A percentile compares a stretch with the other conserved stretches of the same genome.
Conservation (phyloP, 2,113 vertebrate species). For the Pimephales promelas region DNA sequence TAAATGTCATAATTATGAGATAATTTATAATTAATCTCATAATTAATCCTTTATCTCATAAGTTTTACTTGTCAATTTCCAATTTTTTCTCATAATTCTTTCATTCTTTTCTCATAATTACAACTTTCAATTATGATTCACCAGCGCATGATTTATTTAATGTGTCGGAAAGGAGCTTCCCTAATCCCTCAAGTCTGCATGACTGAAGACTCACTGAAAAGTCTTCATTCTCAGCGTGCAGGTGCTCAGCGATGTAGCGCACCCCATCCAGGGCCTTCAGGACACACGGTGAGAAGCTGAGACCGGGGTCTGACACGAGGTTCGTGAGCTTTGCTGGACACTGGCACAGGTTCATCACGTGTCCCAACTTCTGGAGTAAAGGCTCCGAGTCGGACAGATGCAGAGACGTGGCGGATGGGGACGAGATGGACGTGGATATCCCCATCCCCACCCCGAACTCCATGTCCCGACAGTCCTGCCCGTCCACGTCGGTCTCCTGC, state of each 20-base stretch:
- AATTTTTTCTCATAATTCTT: too few relatives aligned
- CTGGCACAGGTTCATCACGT: slow-evolving; percentile 29
- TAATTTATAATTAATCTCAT: too few relatives aligned
- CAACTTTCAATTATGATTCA: not conserved
- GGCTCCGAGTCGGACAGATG: slow-evolving; percentile 44
- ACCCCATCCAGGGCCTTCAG: slow-evolving; percentile 86
- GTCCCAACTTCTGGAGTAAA: slow-evolving; percentile 44
- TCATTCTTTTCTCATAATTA: too few relatives aligned
- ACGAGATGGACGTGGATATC: not conserved
- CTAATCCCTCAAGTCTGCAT: not conserved
- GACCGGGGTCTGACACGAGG: not conserved
- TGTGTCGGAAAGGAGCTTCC: not conserved
- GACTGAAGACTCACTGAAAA: slow-evolving; percentile 76
- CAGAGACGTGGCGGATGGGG: slow-evolving; percentile 30
- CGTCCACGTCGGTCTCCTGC: slow-evolving; percentile 50
- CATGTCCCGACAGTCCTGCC: slow-evolving; percentile 7
- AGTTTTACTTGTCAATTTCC: too few relatives aligned
- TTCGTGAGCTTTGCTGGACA: not conserved
- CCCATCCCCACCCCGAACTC: slow-evolving; percentile 18
- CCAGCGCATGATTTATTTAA: not conserved
- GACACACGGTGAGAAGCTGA: slow-evolving; percentile 73
- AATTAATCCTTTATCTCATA: too few relatives aligned
- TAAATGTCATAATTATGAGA: too few relatives aligned
- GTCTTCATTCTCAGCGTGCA: slow-evolving; percentile 87
- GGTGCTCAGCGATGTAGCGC: slow-evolving; percentile 88